Evolutionary conservation across 2,888 invertebrate species (phyloP).

Genomic region (Cetonia aurata): DNA sequence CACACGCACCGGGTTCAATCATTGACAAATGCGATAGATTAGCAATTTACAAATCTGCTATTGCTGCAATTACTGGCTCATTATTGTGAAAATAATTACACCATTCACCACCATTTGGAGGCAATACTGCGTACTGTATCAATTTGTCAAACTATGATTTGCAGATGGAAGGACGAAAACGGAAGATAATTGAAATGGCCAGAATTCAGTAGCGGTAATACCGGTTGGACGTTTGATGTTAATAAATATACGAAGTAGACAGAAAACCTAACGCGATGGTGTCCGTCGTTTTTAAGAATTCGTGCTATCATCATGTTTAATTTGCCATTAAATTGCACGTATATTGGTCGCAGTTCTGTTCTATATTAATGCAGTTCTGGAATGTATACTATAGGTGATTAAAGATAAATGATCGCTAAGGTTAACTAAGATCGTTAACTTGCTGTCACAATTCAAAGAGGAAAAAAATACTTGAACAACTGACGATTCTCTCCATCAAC

Average conservation of each 20-base stretch:
- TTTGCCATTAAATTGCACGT: constrained; percentile 23
- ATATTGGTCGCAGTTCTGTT: neutral
- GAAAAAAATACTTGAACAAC: no score
- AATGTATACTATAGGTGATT: no score
- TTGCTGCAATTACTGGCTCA: constrained; percentile 68
- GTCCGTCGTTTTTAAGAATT: constrained; percentile 5
- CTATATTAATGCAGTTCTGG: neutral
- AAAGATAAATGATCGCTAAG: neutral
- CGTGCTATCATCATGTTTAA: constrained; percentile 14
- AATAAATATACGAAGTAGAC: neutral
- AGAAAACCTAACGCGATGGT: neutral
- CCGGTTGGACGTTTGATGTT: neutral
- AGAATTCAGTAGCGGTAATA: constrained; percentile 20
- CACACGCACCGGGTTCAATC: constrained; percentile 57
- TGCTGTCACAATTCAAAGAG: neutral
- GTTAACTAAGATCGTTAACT: constrained; percentile 5
- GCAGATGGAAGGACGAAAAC: constrained; percentile 39
- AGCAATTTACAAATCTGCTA: constrained; percentile 68
- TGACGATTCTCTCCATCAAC: no score
- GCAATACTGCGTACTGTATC: constrained; percentile 43
- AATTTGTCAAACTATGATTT: constrained; percentile 47
- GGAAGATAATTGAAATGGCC: constrained; percentile 40
- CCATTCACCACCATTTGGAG: constrained; percentile 55
- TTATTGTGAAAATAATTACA: constrained; percentile 67
- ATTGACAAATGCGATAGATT: constrained; percentile 67